Conservation (phyloP, 1,140 invertebrate species). For the Copidosoma floridanum region DNA sequence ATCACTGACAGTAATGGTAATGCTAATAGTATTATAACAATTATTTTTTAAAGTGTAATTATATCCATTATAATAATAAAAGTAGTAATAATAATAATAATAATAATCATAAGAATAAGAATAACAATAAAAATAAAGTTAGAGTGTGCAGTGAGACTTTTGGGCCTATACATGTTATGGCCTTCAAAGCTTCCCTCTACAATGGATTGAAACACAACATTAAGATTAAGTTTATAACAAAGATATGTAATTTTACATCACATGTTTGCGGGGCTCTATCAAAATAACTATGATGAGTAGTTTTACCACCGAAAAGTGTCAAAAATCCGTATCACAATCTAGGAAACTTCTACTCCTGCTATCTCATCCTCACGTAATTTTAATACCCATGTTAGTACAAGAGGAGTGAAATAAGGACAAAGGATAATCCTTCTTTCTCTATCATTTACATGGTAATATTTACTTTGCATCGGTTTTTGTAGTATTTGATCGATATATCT, state of each 20-base stretch:
- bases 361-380: not conserved
- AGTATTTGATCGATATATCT: too few relatives aligned
- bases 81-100: slow-evolving; percentile 7
- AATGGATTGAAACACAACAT: slow-evolving; percentile 13
- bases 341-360: not conserved
- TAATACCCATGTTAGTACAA: slow-evolving; percentile 1
- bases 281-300: too few relatives aligned
- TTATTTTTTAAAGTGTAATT: slow-evolving; percentile 19
- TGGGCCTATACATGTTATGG: slow-evolving; percentile 2
- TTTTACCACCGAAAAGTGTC: too few relatives aligned
- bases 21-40: too few relatives aligned
- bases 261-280: too few relatives aligned
- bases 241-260: too few relatives aligned
- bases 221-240: slow-evolving; percentile 11
- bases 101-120: slow-evolving; percentile 12
- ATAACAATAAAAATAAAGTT: slow-evolving; percentile 9
- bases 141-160: slow-evolving; percentile 4
- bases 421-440: too few relatives aligned
- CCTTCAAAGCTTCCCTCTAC: slow-evolving; percentile 6
- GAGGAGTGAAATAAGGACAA: too few relatives aligned
- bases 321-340: not conserved
- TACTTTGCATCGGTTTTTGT: too few relatives aligned
- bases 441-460: too few relatives aligned
- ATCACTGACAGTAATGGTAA: too few relatives aligned
- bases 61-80: slow-evolving; percentile 8